Conservation (phyloP, 2,113 vertebrate genomes). For the Cryptomyrus ogoouensis region DNA sequence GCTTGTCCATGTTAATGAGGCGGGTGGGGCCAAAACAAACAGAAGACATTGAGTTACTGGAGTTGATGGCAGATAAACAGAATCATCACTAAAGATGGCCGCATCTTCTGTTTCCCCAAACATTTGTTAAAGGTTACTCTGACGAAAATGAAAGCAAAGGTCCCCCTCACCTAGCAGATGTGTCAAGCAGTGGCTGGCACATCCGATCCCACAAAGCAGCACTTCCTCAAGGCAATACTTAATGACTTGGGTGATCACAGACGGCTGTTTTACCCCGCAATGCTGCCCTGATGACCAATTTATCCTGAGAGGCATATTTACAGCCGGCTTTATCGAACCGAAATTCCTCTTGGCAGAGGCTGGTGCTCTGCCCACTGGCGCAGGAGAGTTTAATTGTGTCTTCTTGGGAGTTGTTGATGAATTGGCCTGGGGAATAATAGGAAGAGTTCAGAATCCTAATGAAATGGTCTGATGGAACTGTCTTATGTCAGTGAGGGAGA, state of each 20-base stretch:
- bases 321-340: slow-evolving; percentile 46
- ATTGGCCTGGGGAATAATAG: slow-evolving; percentile 37
- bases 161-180: background rate
- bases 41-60: background rate
- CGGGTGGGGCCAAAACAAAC: background rate
- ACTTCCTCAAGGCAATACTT: background rate
- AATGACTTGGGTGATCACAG: slow-evolving; percentile 47
- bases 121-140: background rate
- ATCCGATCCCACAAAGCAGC: background rate
- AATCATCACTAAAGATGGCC: background rate
- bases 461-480: background rate
- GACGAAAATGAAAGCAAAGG: background rate
- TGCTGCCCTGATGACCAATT: slow-evolving; percentile 56
- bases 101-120: background rate
- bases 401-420: slow-evolving; percentile 51
- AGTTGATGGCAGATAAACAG: background rate
- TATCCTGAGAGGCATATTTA: slow-evolving; percentile 55
- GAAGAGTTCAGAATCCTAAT: slow-evolving; percentile 47
- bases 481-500: background rate
- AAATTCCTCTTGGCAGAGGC: slow-evolving; percentile 42
- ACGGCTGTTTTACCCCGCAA: slow-evolving; percentile 41
- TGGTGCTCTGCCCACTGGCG: slow-evolving; percentile 41
- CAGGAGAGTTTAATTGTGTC: slow-evolving; percentile 53
- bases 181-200: background rate
- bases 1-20: background rate